These are phyloP conservation scores for Drosophila cyrtoloma DNA, from an alignment of 2,888 invertebrate species.

Conservation along the genomic window DNA sequence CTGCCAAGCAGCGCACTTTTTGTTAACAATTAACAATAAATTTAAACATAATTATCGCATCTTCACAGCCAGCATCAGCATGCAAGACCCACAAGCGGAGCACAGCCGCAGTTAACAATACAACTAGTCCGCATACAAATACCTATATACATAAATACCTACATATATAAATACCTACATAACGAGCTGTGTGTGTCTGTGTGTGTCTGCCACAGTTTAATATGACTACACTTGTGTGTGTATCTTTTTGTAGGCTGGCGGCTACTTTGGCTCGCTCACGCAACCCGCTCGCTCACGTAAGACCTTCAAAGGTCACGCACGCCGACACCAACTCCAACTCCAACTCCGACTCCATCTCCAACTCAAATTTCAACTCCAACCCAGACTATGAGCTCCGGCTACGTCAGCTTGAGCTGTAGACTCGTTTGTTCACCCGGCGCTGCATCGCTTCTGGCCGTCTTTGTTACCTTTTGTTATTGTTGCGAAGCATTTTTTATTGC, in stretches of 20 bases:
- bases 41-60: conserved; percentile 69
- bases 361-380: conserved; percentile 23
- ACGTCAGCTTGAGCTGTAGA: conserved; percentile 19
- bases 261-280: conserved; percentile 54
- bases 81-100: conserved; percentile 17
- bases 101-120: conserved; percentile 20
- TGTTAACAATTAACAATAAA: conserved; percentile 75
- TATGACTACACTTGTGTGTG: not conserved
- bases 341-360: conserved; percentile 8
- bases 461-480: conserved; percentile 33
- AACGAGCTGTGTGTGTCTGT: not conserved
- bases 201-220: not conserved
- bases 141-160: conserved; percentile 5
- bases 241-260: conserved; percentile 32
- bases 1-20: conserved; percentile 47
- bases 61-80: conserved; percentile 34
- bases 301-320: conserved; percentile 76
- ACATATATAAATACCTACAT: not conserved
- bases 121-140: conserved; percentile 26
- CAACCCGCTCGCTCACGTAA: conserved; percentile 71
- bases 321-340: conserved; percentile 28
- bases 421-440: conserved; percentile 34
- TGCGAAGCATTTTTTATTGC: conserved; percentile 19
- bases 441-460: conserved; percentile 62
- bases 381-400: conserved; percentile 10